Conservation (phyloP, 2,888 invertebrate species). For the Liposcelis brunnea region DNA sequence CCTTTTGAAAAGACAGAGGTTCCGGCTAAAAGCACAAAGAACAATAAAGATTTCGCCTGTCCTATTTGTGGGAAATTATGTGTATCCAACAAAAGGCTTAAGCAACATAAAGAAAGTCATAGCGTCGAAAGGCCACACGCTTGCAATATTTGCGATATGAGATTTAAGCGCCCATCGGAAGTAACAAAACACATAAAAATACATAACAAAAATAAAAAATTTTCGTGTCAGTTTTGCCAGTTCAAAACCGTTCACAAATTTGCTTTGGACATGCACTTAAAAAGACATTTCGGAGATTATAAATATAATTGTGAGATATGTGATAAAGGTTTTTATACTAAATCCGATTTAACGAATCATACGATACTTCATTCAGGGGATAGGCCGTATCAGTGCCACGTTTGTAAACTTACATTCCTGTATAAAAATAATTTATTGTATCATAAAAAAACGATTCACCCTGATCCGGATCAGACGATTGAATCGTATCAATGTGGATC, state of each 20-base stretch:
- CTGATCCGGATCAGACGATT: too few relatives aligned
- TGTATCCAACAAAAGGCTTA: conserved; percentile 11
- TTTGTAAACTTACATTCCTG: neutral
- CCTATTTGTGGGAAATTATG: conserved; percentile 13
- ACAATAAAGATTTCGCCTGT: conserved; percentile 11
- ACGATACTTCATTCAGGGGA: conserved; percentile 13
- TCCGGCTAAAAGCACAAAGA: conserved; percentile 5
- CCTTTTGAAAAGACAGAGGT: too few relatives aligned
- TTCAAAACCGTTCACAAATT: conserved; percentile 14
- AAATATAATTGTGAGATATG: conserved; percentile 6
- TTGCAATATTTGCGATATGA: conserved; percentile 20
- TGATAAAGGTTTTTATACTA: conserved; percentile 13
- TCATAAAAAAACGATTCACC: too few relatives aligned
- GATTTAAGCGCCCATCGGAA: conserved; percentile 13
- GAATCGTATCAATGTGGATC: too few relatives aligned
- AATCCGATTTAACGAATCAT: conserved; percentile 13
- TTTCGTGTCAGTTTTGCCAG: conserved; percentile 12
- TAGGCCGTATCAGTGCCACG: conserved; percentile 14
- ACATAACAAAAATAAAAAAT: conserved; percentile 12
- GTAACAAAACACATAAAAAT: conserved; percentile 14
- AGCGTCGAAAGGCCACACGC: conserved; percentile 13
- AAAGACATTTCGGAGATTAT: conserved; percentile 13
- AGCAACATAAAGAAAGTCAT: conserved; percentile 13
- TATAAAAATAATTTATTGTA: too few relatives aligned
- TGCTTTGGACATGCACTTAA: conserved; percentile 14